These are phyloP conservation scores for Cricetomys ansorgei DNA, from an alignment of 2,113 vertebrate genomes.

Conservation along the genomic window DNA sequence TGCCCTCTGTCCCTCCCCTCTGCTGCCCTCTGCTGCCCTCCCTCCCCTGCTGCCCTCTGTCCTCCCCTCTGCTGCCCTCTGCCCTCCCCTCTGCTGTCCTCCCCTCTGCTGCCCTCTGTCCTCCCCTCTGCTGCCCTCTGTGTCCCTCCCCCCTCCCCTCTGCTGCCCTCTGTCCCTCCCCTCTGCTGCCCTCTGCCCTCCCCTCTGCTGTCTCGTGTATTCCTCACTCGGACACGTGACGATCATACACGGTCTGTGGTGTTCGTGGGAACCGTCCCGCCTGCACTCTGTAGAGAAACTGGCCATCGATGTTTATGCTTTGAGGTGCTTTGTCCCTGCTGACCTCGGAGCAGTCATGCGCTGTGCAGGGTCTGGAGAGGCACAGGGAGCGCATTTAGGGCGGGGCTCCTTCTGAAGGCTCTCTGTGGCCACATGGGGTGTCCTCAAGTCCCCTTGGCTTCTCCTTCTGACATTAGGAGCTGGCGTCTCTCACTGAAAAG, in stretches of 20 bases:
- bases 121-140: too few species aligned
- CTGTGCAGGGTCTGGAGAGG: neutral
- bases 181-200: too few species aligned
- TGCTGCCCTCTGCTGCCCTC: too few species aligned
- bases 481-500: neutral
- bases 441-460: neutral
- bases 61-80: too few species aligned
- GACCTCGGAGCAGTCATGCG: rapidly evolving
- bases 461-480: too few species aligned
- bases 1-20: too few species aligned
- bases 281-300: neutral
- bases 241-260: rapidly evolving
- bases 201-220: too few species aligned
- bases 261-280: neutral
- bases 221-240: rapidly evolving
- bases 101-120: neutral
- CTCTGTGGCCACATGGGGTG: neutral
- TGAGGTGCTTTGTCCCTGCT: too few species aligned
- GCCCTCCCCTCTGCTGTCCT: neutral
- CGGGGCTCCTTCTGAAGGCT: neutral
- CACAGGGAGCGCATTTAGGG: rapidly evolving
- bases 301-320: rapidly evolving
- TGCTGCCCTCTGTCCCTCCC: neutral
- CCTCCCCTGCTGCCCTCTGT: too few species aligned
- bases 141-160: too few species aligned